Conservation (phyloP, 2,113 vertebrate genomes). For the Lampris incognitus region DNA sequence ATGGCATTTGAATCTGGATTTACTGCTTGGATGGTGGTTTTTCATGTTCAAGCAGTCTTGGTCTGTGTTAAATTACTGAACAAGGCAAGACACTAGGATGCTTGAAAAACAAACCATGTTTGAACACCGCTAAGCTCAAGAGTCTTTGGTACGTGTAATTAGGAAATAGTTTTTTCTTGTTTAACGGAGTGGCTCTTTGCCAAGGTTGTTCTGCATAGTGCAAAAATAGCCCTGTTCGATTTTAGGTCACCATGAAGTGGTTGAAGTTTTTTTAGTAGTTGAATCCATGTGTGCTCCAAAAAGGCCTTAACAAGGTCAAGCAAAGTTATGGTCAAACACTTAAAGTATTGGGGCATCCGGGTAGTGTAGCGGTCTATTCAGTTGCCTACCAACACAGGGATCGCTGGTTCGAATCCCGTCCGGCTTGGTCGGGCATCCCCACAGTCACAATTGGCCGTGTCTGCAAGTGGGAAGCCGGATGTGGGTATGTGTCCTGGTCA, state of each 20-base stretch:
- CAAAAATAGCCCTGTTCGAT: not conserved
- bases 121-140: constrained; percentile 4
- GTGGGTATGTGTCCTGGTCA: too few relatives aligned
- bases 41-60: constrained; percentile 5
- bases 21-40: constrained; percentile 4
- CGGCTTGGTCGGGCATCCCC: too few relatives aligned
- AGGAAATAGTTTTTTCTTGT: too few relatives aligned
- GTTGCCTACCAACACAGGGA: too few relatives aligned
- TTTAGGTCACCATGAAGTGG: not conserved
- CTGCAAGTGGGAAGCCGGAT: too few relatives aligned
- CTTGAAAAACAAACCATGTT: constrained; percentile 18
- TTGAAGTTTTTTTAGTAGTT: not conserved
- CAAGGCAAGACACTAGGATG: constrained; percentile 19
- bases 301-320: not conserved
- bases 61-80: constrained; percentile 1
- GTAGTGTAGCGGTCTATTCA: too few relatives aligned
- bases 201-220: constrained; percentile 1
- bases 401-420: too few relatives aligned
- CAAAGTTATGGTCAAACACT: not conserved
- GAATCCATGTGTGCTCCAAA: not conserved
- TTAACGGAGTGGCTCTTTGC: not conserved
- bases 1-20: constrained; percentile 44
- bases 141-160: too few relatives aligned
- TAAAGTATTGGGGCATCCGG: too few relatives aligned
- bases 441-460: too few relatives aligned